Base-by-base conservation (phyloP, 2,888 invertebrate genomes). In the Dione juno region DNA sequence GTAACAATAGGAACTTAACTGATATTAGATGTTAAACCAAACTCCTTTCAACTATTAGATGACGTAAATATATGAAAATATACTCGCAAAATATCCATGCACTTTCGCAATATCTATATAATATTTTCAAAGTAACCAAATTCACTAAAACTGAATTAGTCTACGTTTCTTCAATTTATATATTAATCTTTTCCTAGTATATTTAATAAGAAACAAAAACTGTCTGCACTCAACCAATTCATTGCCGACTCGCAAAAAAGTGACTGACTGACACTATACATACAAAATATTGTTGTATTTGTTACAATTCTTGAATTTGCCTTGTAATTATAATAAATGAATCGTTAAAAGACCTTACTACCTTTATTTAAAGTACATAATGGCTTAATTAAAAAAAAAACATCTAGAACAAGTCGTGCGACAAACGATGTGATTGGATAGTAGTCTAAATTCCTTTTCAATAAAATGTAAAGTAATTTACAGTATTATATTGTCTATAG, bases 181-280 rank as follows among this genome's bases (percentile, higher is more conserved):
- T 61, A 5, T n/a, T 16, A 41, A 9, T 54, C 37, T 57, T 57
- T 57, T 53, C 9, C 59, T 8, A 54, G 11, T 45, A 37, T 28
- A 65, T 58, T 40, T 53, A 65, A 50, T 45, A 14, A 69, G 66
- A 35, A 37, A 9, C 54, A 67, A 74, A 69, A 67, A 71, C 37
- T 54, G 59, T 66, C 61, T 68, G 67, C 75, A 75, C 71, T 63
- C 67, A 61, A 67, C 69, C 74, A 76, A 74, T 77, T 76, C 67
- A 73, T 74, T 67, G 64, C 43, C 65, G 69, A 61, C 67, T 57
- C 73, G 73, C 72, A 79, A 78, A 79, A 78, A 77, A 73, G 58
- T 66, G 70, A 68, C 69, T 71, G 48, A 68, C 74, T 68, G 74
- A 76, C 74, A 72, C 61, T 66, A 73, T 67, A 68, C 70, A 57